Base-by-base conservation (phyloP, 2,113 vertebrate genomes). In the Cyprinodon brontotheroides region DNA sequence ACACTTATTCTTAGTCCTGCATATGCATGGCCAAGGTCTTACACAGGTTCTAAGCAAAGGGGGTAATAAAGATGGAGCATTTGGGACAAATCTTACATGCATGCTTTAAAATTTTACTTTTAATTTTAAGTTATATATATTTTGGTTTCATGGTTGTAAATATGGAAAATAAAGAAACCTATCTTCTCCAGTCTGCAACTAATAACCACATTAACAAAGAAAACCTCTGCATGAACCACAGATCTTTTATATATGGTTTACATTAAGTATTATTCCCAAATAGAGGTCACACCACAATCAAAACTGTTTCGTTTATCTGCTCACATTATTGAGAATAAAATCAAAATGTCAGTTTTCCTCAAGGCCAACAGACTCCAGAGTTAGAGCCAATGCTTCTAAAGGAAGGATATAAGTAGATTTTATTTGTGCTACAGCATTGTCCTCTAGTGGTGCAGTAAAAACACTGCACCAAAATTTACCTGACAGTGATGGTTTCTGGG, bases 401-500 rank as follows among this genome's bases (percentile, higher is more conserved):
- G 29, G 29, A 29, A 29, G 29, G 29, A 29, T 29, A 29, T 29
- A 29, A 29, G 29, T 29, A 65, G 37, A 73, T 14, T 39, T 75
- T 9, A 40, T 82, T 8, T n/a, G 68, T 70, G 90, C 66, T 85
- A 78, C 85, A 91, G 74, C 91, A 89, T 80, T 94, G 95, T 94
- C 90, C 93, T 92, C 96, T 96, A 75, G 89, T 93, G 96, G 93
- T 53, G 36, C 0, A 47, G 1, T 3, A 20, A 53, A 48, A 37
- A 47, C 22, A 74, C 17, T 48, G 38, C 2, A 37, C 4, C n/a
- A 29, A 20, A 15, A 59, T 69, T 70, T 94, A 97, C 97, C 96
- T 88, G 95, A 84, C 13, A 99, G 95, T 9, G 95, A 95, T 1
- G 97, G 98, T 68, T 99, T 99, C 72, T 99, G 98, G 61, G 98